Percentiles rank a stretch among this genome's conserved stretches.
Evolutionary conservation across 2,113 vertebrate species (phyloP).

Genomic region (Macquaria ambigua): DNA sequence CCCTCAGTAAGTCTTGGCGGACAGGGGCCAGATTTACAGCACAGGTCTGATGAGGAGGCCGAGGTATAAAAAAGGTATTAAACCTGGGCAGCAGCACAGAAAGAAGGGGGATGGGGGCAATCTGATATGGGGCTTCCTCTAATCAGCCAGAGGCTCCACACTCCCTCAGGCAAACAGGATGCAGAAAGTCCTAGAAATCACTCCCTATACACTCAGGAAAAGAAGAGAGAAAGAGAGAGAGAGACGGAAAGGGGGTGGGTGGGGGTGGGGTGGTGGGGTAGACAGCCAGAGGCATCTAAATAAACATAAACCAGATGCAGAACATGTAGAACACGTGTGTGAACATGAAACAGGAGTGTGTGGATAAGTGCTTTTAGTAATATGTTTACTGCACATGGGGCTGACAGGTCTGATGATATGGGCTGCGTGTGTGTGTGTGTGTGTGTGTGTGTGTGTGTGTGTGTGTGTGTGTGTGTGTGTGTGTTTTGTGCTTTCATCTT

Average conservation of each 20-base stretch:
- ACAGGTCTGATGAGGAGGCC: conserved; percentile 36
- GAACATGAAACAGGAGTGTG: conserved; percentile 67
- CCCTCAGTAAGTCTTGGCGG: background rate
- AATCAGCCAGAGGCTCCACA: conserved; percentile 81
- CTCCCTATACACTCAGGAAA: conserved; percentile 21
- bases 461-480: background rate
- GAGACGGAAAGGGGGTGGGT: background rate
- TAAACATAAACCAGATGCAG: conserved; percentile 81
- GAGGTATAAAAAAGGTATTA: conserved; percentile 57
- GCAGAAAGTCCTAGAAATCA: conserved; percentile 52
- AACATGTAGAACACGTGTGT: conserved; percentile 65
- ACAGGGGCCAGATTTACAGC: conserved; percentile 32
- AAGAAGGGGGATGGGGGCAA: conserved; percentile 45
- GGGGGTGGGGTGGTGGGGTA: background rate
- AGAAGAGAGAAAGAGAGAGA: background rate
- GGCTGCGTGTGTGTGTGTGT: background rate
- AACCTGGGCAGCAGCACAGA: conserved; percentile 43
- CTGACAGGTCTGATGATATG: conserved; percentile 55
- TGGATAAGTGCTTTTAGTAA: conserved; percentile 58
- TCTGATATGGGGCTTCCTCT: conserved; percentile 73
- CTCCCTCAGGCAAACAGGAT: conserved; percentile 74
- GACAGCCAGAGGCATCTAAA: conserved; percentile 73
- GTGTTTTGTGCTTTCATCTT: conserved; percentile 23
- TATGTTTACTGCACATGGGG: conserved; percentile 45
- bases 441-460: background rate